Evolutionary conservation across 2,888 invertebrate genomes (phyloP).

Genomic region (Branchipolynoe longqiensis): DNA sequence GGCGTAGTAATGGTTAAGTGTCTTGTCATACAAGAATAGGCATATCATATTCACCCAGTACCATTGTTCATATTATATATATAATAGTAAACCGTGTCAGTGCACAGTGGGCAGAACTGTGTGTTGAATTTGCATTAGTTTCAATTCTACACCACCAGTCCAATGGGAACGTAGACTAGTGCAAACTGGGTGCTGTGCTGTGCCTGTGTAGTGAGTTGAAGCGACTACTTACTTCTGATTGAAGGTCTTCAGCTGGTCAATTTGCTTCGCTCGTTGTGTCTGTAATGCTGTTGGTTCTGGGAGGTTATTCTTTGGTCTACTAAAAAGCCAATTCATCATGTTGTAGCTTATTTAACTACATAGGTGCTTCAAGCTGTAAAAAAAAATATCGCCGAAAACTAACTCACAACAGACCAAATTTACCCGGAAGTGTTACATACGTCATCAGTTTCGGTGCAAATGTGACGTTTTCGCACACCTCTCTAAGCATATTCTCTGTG

Average conservation of each 20-base stretch:
- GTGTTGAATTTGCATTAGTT: too few relatives aligned
- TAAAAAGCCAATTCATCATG: constrained; percentile 63
- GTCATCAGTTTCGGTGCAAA: constrained; percentile 39
- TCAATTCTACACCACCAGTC: too few relatives aligned
- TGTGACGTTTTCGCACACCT: background rate
- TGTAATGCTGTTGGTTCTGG: constrained; percentile 75
- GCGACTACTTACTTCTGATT: constrained; percentile 71
- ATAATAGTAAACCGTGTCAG: too few relatives aligned
- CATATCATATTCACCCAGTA: too few relatives aligned
- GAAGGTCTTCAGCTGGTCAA: constrained; percentile 76
- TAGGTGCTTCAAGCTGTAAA: background rate
- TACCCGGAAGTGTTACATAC: constrained; percentile 37
- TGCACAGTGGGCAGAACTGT: too few relatives aligned
- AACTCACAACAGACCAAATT: constrained; percentile 20
- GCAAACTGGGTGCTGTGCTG: background rate
- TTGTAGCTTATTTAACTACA: background rate
- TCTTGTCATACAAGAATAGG: too few relatives aligned
- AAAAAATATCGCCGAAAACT: constrained; percentile 15
- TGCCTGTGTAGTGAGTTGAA: background rate
- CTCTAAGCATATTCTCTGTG: background rate
- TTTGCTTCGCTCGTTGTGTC: constrained; percentile 76
- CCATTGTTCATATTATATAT: too few relatives aligned
- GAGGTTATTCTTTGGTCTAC: constrained; percentile 59
- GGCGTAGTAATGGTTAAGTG: too few relatives aligned
- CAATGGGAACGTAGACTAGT: too few relatives aligned